Evolutionary conservation across 37 sponge, comb jelly and placozoan genomes (phyloP).

Genomic region (Amphimedon queenslandica): DNA sequence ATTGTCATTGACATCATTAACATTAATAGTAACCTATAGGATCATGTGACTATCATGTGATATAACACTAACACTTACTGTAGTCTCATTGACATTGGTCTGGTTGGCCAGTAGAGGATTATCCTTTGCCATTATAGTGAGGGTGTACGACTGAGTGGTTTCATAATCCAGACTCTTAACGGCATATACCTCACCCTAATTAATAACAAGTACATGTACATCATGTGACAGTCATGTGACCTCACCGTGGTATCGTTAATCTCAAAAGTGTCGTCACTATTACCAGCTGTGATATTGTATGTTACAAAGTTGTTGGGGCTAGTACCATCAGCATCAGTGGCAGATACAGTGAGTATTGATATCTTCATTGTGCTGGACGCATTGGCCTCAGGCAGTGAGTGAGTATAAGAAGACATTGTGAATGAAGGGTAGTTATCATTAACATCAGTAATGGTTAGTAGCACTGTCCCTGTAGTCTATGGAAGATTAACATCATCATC

Average conservation of each 20-base stretch:
- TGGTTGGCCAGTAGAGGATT: conserved; percentile 1
- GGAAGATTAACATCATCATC: not conserved
- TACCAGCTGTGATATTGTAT: not conserved
- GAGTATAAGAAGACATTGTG: not conserved
- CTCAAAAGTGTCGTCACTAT: not conserved
- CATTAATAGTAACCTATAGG: conserved; percentile 9
- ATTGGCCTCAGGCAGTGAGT: not conserved
- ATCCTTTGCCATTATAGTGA: conserved; percentile 28
- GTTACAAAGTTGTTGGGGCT: not conserved
- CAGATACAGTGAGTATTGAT: not conserved
- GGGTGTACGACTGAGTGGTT: not conserved
- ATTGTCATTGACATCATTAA: conserved; percentile 44
- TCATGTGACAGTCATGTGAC: not conserved
- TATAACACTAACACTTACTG: not conserved
- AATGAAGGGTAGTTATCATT: conserved; percentile 54
- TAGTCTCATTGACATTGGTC: not conserved
- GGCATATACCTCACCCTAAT: conserved; percentile 24
- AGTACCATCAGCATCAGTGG: not conserved
- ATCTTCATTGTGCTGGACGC: not conserved
- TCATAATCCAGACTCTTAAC: conserved; percentile 26
- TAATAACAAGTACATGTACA: not conserved
- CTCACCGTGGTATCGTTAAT: not conserved
- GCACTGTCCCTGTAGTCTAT: not conserved
- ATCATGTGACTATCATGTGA: not conserved
- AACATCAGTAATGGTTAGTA: conserved; percentile 26